phyloP scores from a whole-genome alignment of 2,888 invertebrate species.

The Hirudinaria manillensis region DNA sequence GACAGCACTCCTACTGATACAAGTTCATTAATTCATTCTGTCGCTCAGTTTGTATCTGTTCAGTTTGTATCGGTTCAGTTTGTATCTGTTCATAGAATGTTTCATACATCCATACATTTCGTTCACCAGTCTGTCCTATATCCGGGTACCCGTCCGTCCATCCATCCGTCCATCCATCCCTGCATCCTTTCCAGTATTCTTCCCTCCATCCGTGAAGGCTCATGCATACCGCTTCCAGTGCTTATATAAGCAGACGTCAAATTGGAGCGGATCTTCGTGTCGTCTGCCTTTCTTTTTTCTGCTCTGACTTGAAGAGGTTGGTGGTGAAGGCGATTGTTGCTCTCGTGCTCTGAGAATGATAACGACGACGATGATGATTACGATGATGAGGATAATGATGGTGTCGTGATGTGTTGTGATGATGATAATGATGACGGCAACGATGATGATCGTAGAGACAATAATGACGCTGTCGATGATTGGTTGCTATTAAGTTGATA shows the following conservation, averaged over 20 bases:
- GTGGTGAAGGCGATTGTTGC: not conserved
- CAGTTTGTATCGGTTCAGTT: not conserved
- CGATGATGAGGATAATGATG: not conserved
- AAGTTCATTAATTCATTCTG: not conserved
- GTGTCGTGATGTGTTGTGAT: not conserved
- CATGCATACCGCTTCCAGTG: not conserved
- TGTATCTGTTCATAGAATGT: not conserved
- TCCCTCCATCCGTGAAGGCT: not conserved
- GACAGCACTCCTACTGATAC: too few species aligned
- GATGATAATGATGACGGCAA: too few species aligned
- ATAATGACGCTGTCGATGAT: too few species aligned
- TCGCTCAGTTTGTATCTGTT: not conserved
- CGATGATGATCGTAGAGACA: too few species aligned
- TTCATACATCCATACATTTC: not conserved
- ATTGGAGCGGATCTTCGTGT: not conserved
- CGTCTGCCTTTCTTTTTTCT: not conserved
- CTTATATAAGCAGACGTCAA: not conserved
- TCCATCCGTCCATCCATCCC: not conserved
- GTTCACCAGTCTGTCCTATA: not conserved
- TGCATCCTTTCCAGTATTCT: not conserved
- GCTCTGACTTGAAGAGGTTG: not conserved
- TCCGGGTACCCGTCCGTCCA: not conserved
- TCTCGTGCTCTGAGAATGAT: not conserved
- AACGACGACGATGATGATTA: not conserved
- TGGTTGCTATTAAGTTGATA: too few species aligned